Base-by-base conservation (phyloP, 2,797 vertebrate species). In the Protonibea diacanthus region DNA sequence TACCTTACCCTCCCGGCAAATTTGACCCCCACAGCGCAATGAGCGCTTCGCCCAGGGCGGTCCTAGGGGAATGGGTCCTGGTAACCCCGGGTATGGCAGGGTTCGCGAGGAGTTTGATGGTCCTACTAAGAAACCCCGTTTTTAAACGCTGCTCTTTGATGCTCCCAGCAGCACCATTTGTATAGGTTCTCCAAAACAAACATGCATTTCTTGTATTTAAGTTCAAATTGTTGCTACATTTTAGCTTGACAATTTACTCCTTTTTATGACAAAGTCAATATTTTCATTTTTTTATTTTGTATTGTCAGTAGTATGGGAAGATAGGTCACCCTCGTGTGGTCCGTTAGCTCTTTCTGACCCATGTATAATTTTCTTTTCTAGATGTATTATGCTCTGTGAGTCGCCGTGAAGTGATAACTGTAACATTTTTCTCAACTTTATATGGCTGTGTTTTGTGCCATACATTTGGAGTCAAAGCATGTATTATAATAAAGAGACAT, bases 41-140 rank as follows among this genome's bases (percentile, higher is more conserved):
- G 98, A 99, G 94, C 97, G 98, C 94, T 99, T 98, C 94, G 95
- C 94, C 92, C 98, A 98, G 96, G 96, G 97, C 81, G 97, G 96
- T 86, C 95, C 96, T 82, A 96, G 97, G 96, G 97, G 97, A 92
- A 97, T 98, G 97, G 98, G 94, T 86, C 91, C 95, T 76, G 94
- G 94, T 90, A 94, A 94, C 86, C 74, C 92, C 82, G 96, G 96
- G 91, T 99, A 96, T 93, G 97, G 97, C 96, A 97, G 98, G 95
- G 98, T 97, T 93, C 98, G 98, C 73, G 98, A 99, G 95, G 98
- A 99, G 94, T 99, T 98, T 95, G 98, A 99, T 81, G 96, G 96
- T 88, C 97, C 98, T 84, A 91, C 97, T 96, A 99, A 99, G 96
- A 99, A 99, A 92, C 93, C 98, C 93, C 97, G 98, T 93, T 99